Evolutionary conservation across 2,797 vertebrate species (phyloP).

Genomic region (Erethizon dorsatum): DNA sequence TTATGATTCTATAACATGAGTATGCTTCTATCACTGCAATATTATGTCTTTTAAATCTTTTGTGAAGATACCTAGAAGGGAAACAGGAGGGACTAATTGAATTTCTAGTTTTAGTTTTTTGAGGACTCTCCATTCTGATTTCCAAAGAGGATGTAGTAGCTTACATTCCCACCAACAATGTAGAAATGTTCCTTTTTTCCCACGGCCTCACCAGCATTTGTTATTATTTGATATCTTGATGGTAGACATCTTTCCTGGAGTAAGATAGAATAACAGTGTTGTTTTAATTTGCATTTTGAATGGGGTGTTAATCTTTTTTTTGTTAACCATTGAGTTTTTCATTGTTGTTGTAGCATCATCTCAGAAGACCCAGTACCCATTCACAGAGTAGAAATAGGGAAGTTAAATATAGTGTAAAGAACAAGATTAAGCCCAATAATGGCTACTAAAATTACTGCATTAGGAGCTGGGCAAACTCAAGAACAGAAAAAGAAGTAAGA

Average conservation of each 20-base stretch:
- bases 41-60: background rate
- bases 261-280: background rate
- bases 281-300: background rate
- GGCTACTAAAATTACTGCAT: background rate
- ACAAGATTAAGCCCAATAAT: background rate
- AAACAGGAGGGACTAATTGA: background rate
- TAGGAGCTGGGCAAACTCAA: background rate
- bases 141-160: background rate
- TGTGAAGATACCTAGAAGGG: background rate
- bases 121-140: background rate
- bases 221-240: background rate
- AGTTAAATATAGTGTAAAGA: background rate
- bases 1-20: background rate
- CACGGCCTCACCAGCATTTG: background rate
- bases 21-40: background rate
- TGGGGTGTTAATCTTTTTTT: background rate
- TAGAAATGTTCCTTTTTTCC: background rate
- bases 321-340: background rate
- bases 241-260: background rate
- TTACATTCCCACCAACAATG: background rate
- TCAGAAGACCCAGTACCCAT: background rate
- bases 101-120: background rate
- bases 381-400: background rate
- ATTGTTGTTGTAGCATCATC: background rate
- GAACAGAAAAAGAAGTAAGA: background rate